These are phyloP conservation scores for Lepidonotus clava DNA, from an alignment of 2,888 invertebrate genomes.

Conservation along the genomic window DNA sequence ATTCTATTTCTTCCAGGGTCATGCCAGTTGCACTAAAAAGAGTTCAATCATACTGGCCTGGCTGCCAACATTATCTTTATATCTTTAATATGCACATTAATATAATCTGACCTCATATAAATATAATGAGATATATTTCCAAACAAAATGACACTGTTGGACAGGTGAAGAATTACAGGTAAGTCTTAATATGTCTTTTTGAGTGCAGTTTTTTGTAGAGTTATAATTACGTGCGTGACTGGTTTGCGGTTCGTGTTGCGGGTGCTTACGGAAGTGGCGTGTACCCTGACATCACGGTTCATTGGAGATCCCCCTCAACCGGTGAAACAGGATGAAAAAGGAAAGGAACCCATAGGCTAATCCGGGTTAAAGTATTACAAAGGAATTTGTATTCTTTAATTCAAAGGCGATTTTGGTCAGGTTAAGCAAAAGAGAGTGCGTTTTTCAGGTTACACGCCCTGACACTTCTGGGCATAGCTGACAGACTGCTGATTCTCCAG, in stretches of 20 bases:
- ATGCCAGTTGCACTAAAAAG: neutral
- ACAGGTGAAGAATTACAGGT: too few species aligned
- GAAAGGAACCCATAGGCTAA: neutral
- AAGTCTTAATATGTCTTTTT: too few species aligned
- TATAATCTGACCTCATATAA: too few species aligned
- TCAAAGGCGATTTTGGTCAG: neutral
- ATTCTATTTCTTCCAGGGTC: slow-evolving; percentile 11
- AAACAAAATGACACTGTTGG: too few species aligned
- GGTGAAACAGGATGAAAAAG: neutral
- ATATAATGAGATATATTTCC: too few species aligned
- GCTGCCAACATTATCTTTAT: too few species aligned
- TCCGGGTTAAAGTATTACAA: neutral
- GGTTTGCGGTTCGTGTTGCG: neutral
- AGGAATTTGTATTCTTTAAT: neutral
- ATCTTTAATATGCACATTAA: too few species aligned
- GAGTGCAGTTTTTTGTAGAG: neutral
- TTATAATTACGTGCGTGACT: neutral
- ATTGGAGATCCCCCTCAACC: neutral
- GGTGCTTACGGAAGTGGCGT: neutral
- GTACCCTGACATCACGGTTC: neutral
- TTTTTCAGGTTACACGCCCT: too few species aligned
- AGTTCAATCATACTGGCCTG: too few species aligned
- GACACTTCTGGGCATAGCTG: too few species aligned
- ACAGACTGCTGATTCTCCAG: too few species aligned
- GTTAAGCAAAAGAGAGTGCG: too few species aligned